These are phyloP conservation scores for Mechanitis messenoides DNA, from an alignment of 2,888 invertebrate species.

Conservation along the genomic window DNA sequence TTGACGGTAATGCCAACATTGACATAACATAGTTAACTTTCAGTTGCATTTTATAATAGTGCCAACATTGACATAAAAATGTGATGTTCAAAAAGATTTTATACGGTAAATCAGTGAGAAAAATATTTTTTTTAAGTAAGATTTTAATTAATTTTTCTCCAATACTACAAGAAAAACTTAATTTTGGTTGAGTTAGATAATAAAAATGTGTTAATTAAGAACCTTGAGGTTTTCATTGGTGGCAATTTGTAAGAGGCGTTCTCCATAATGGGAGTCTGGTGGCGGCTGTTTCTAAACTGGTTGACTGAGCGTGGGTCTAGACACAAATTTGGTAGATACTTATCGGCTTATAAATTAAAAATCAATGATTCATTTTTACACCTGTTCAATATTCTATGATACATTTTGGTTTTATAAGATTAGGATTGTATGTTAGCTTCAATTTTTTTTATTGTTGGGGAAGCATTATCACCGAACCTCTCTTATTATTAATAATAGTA, in stretches of 20 bases:
- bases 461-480: no score
- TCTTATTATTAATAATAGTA: no score
- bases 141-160: no score
- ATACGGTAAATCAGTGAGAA: no score
- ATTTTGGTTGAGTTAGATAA: background rate
- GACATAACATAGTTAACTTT: background rate
- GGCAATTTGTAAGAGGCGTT: constrained; percentile 32
- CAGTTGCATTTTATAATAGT: background rate
- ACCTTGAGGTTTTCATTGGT: constrained; percentile 26
- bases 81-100: no score
- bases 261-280: constrained; percentile 33
- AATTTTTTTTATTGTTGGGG: no score
- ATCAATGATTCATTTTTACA: constrained; percentile 23
- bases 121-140: no score
- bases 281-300: constrained; percentile 33
- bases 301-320: constrained; percentile 25
- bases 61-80: no score
- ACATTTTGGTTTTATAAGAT: no score
- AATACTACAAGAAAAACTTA: no score
- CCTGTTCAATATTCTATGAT: background rate
- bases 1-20: background rate
- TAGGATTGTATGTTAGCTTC: no score
- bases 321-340: constrained; percentile 28
- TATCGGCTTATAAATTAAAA: constrained; percentile 25
- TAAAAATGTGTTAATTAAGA: constrained; percentile 21